phyloP scores from a whole-genome alignment of 2,113 vertebrate genomes.

The Nothoprocta perdicaria region DNA sequence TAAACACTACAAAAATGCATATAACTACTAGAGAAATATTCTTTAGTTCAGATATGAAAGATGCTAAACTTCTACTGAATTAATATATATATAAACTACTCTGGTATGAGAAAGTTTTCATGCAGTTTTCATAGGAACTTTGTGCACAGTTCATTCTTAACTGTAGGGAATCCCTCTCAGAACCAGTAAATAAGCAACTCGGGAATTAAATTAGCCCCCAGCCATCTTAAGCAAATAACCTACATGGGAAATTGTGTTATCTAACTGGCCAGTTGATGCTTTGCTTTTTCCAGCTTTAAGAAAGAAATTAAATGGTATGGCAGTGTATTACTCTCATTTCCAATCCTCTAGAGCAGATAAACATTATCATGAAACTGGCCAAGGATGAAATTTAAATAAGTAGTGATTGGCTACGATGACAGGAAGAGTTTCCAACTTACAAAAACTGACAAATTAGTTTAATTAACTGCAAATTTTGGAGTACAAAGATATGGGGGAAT shows the following conservation, averaged over 20 bases:
- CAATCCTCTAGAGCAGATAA: conserved; percentile 84
- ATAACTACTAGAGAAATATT: neutral
- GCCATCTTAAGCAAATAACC: conserved; percentile 79
- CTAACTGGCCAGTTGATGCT: conserved; percentile 81
- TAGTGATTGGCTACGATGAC: conserved; percentile 79
- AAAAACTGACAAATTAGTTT: conserved; percentile 82
- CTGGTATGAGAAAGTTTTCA: conserved; percentile 38
- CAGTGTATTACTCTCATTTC: conserved; percentile 81
- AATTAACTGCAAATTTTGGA: conserved; percentile 82
- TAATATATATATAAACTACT: conserved; percentile 1
- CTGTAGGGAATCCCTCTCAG: conserved; percentile 70
- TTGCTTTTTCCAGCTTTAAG: conserved; percentile 77
- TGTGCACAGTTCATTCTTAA: conserved; percentile 57
- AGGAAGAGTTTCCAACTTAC: conserved; percentile 77
- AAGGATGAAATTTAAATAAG: conserved; percentile 88
- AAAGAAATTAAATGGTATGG: conserved; percentile 82
- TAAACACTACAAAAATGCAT: neutral
- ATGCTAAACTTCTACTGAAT: neutral
- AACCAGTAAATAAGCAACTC: conserved; percentile 77
- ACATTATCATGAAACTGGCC: conserved; percentile 85
- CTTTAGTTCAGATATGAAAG: conserved; percentile 23
- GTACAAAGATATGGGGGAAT: conserved; percentile 70
- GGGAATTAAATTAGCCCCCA: conserved; percentile 79
- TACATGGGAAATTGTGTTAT: conserved; percentile 79
- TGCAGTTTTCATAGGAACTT: conserved; percentile 29